phyloP scores from a whole-genome alignment of 2,797 vertebrate genomes.

The Brachyalestes nurse region DNA sequence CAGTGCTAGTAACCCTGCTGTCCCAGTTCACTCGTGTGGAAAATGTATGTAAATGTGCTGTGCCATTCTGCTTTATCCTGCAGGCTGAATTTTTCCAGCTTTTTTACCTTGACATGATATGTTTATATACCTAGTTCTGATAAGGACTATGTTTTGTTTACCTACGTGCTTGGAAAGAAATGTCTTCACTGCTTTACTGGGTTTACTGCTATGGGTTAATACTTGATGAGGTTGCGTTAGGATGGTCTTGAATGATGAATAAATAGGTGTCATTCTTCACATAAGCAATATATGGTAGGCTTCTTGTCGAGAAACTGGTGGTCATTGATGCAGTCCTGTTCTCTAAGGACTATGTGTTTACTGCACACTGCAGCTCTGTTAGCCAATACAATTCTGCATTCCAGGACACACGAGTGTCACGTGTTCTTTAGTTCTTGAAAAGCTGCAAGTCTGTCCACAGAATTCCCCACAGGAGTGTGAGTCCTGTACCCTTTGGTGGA shows the following conservation, averaged over 20 bases:
- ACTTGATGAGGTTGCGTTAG: not conserved
- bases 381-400: not conserved
- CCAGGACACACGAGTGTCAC: conserved; percentile 39
- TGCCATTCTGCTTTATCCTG: too few relatives aligned
- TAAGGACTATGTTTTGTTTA: too few relatives aligned
- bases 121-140: too few relatives aligned
- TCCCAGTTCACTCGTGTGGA: not conserved
- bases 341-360: not conserved
- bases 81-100: too few relatives aligned
- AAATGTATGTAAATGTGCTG: too few relatives aligned
- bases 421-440: not conserved
- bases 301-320: not conserved
- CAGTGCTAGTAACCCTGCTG: not conserved
- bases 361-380: not conserved
- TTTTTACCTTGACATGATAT: too few relatives aligned
- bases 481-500: not conserved
- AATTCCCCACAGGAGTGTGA: not conserved
- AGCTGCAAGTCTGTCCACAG: not conserved
- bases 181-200: too few relatives aligned
- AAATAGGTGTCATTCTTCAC: not conserved
- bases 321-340: not conserved
- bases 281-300: not conserved
- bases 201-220: not conserved
- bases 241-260: not conserved
- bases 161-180: too few relatives aligned